Conservation (phyloP, 1,140 invertebrate genomes). For the Neodiprion virginianus region DNA sequence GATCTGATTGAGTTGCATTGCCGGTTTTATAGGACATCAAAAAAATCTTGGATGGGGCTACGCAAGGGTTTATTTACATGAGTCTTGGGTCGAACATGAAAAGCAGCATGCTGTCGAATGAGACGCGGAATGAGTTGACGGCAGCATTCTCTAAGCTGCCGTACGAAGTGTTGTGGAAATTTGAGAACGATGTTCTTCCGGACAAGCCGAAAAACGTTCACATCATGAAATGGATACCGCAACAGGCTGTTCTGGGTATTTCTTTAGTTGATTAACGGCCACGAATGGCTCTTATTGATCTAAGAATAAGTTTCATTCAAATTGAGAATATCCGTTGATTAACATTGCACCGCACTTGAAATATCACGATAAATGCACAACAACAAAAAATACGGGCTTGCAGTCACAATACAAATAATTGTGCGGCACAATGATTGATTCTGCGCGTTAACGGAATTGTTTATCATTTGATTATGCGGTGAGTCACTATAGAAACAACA, state of each 20-base stretch:
- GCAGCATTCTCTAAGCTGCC: constrained; percentile 57
- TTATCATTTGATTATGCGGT: too few species aligned
- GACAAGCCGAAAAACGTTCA: constrained; percentile 45
- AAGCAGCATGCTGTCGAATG: constrained; percentile 38
- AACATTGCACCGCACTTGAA: too few species aligned
- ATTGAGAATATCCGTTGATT: too few species aligned
- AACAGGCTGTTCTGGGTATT: constrained; percentile 49
- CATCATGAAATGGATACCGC: constrained; percentile 52
- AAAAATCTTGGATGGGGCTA: constrained; percentile 54
- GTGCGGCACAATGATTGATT: background rate
- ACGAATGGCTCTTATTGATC: too few species aligned
- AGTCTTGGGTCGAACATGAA: constrained; percentile 62
- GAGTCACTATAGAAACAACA: too few species aligned
- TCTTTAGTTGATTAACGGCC: background rate
- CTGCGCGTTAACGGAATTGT: background rate
- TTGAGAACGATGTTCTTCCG: constrained; percentile 13
- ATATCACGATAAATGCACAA: too few species aligned
- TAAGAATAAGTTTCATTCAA: too few species aligned
- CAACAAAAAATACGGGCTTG: too few species aligned
- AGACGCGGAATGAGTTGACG: constrained; percentile 48
- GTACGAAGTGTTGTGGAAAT: constrained; percentile 48
- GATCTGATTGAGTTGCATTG: background rate
- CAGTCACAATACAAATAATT: too few species aligned
- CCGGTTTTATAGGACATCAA: constrained; percentile 51
- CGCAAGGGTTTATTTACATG: constrained; percentile 66